Evolutionary conservation across 2,113 vertebrate species (phyloP).

Genomic region (Parus major): DNA sequence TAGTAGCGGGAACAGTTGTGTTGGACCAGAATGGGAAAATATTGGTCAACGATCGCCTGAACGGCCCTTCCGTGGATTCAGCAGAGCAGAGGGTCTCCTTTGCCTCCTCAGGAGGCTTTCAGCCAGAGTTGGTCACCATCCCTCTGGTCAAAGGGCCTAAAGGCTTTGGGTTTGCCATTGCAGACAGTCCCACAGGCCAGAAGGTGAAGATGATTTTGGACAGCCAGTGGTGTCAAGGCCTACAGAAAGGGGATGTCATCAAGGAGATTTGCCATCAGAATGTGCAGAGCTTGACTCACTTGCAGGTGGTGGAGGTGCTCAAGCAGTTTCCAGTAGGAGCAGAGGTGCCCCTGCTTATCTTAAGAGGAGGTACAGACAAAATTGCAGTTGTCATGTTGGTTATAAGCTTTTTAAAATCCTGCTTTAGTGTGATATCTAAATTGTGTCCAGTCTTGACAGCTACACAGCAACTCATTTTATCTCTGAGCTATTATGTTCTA

Average conservation of each 20-base stretch:
- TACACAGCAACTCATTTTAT: background rate
- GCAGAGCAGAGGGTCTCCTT: slow-evolving; percentile 75
- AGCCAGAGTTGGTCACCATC: slow-evolving; percentile 90
- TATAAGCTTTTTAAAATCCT: background rate
- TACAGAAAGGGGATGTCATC: slow-evolving; percentile 95
- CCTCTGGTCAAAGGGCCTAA: slow-evolving; percentile 93
- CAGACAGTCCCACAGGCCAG: slow-evolving; percentile 92
- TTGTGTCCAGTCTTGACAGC: background rate
- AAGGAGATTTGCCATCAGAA: slow-evolving; percentile 96
- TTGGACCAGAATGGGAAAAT: slow-evolving; percentile 80
- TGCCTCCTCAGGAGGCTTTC: slow-evolving; percentile 84
- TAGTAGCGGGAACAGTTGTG: slow-evolving; percentile 66
- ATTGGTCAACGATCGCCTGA: slow-evolving; percentile 80
- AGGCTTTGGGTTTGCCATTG: slow-evolving; percentile 96
- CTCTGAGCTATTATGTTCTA: background rate
- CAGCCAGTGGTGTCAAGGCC: slow-evolving; percentile 95
- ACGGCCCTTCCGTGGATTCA: slow-evolving; percentile 69
- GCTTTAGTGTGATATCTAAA: background rate
- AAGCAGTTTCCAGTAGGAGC: slow-evolving; percentile 94
- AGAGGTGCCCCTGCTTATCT: slow-evolving; percentile 90
- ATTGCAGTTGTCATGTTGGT: background rate
- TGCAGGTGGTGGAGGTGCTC: slow-evolving; percentile 97
- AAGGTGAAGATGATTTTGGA: slow-evolving; percentile 99
- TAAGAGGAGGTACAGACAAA: slow-evolving; percentile 87
- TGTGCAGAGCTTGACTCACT: slow-evolving; percentile 90